Base-by-base conservation (phyloP, 2,113 vertebrate species). In the Mellivora capensis region DNA sequence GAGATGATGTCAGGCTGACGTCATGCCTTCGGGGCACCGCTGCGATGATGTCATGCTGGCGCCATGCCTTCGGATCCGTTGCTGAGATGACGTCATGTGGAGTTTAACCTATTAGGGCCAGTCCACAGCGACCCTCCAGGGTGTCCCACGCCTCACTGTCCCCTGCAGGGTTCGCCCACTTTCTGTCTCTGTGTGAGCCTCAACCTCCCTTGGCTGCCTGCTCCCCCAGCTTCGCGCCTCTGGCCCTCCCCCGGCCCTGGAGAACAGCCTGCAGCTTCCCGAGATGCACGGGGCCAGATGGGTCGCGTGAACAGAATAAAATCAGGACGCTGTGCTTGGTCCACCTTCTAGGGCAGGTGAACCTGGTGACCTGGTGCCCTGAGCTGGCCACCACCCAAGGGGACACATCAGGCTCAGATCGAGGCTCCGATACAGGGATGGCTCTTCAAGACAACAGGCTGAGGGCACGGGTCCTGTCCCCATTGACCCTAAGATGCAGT, bases 201-300 rank as follows among this genome's bases (percentile, higher is more conserved):
- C 79, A 79, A n/a, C 31, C 5, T 25, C 72, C 25, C 25, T 29
- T 44, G 13, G 39, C 42, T 29, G 25, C 39, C 47, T 23, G 34
- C 31, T 21, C 52, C 44, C 47, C 34, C 21, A 8, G 34, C 7
- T 0, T 14, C 4, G 2, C 4, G 37, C 25, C 6, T 1, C 52
- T 37, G 12, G 13, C 1, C 64, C 64, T 11, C 0, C 12, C 25
- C 52, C 3, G 0, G 7, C 39, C n/a, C 42, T 18, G 42, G 11
- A 23, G 25, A 9, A 11, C 52, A 59, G 52, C 37, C 29, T 21
- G 14, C n/a, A 15, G 8, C 54, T 29, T 17, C 80, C 21, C 8
- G 13, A n/a, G n/a, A 23, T 0, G 47, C 31, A 5, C 14, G 3
- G 14, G 80, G 21, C 52, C n/a, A 9, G 21, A 9, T 1, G 71